Base-by-base conservation (phyloP, 2,888 invertebrate species). In the Drepana falcataria region DNA sequence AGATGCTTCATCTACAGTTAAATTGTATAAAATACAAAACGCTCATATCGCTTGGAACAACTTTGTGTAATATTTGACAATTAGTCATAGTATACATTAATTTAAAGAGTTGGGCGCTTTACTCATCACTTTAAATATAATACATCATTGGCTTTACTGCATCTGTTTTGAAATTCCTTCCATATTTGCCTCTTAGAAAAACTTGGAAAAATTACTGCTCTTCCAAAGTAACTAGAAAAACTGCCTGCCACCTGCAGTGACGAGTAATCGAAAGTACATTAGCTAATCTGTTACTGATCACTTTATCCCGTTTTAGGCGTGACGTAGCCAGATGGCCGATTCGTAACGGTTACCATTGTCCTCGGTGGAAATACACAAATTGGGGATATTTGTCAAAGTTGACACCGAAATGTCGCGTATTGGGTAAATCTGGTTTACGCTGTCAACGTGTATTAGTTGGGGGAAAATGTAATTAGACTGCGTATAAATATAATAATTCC, bases 301-400 rank as follows among this genome's bases (percentile, higher is more conserved):
- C 66, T 66, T 59, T 59, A 77, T 72, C 73, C 70, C 69, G 71
- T 78, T 71, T 68, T 71, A 83, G 78, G 82, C 85, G 82, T 84
- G 74, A 79, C 77, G 72, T 64, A 63, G 68, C 71, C 85, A 86
- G 83, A 83, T 85, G 85, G 73, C 71, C 51, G 53, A 71, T 79
- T 75, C 63, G 76, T 65, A 69, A 68, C 68, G 64, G 61, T 69
- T 61, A 62, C 55, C 5, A 69, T 73, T 77, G 72, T 71, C 63
- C 51, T 54, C 66, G 55, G 62, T 56, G 58, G 63, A 64, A 68
- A 64, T 62, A 71, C 61, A 64, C 72, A 77, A 81, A 73, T 77
- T 73, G 66, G 59, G 70, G 74, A 72, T 72, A 81, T 81, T 81
- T 76, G 83, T 81, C 84, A 85, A 66, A 60, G 76, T 73, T 79